Percentiles rank a stretch among this genome's conserved stretches.
Conservation (phyloP, 35 echinoderm and acorn worm species). For the Stichopus chloronotus region DNA sequence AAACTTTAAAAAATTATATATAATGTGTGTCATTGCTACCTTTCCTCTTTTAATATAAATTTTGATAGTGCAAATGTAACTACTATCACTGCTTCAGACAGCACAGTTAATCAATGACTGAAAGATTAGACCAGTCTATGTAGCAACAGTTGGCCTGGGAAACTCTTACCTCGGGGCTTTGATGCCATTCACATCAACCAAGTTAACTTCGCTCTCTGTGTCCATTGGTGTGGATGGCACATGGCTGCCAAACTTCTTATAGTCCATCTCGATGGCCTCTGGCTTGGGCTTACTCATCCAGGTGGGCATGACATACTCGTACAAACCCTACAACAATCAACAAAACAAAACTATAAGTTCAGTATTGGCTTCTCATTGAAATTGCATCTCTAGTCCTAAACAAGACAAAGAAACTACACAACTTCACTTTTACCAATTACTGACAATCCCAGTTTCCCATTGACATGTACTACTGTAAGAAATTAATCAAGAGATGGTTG, state of each 20-base stretch:
- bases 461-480: neutral
- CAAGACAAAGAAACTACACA: neutral
- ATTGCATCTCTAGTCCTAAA: neutral
- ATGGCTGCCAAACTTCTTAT: slow-evolving; percentile 81
- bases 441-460: neutral
- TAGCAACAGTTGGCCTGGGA: neutral
- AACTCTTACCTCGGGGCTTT: slow-evolving; percentile 75
- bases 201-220: slow-evolving; percentile 39
- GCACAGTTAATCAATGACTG: too few species aligned
- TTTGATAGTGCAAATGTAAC: too few species aligned
- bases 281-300: slow-evolving; percentile 77
- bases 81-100: too few species aligned
- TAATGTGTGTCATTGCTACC: too few species aligned
- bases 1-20: too few species aligned
- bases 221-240: slow-evolving; percentile 71
- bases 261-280: slow-evolving; percentile 70
- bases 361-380: too few species aligned
- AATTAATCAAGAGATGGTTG: too few species aligned
- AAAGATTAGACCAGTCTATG: too few species aligned
- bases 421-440: neutral
- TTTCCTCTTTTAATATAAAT: too few species aligned
- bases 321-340: slow-evolving; percentile 80
- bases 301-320: slow-evolving; percentile 90
- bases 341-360: neutral
- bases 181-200: slow-evolving; percentile 75